A percentile compares a stretch with the other conserved stretches of the same genome.
Evolutionary conservation across 2,113 vertebrate genomes (phyloP).

Genomic region (Anseranas semipalmata): DNA sequence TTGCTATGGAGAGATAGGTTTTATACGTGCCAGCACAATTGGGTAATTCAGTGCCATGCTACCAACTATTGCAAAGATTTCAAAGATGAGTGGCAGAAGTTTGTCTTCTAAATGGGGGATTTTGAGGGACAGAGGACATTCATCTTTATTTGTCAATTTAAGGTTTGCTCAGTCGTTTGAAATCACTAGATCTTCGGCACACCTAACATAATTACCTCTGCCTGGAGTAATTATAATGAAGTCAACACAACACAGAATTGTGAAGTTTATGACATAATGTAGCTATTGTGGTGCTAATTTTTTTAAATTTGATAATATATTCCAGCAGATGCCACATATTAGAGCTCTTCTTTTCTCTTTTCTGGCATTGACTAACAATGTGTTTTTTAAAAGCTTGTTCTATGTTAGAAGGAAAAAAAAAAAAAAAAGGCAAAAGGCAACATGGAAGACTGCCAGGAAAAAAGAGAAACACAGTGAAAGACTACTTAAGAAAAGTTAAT

Average conservation of each 20-base stretch:
- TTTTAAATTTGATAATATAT: conserved; percentile 29
- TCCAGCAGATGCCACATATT: neutral
- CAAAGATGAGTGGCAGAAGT: neutral
- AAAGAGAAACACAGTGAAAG: neutral
- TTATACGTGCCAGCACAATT: neutral
- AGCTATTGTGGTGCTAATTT: conserved; percentile 1
- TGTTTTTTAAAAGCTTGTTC: neutral
- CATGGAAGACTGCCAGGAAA: neutral
- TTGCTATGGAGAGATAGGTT: conserved; percentile 55
- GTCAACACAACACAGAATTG: conserved; percentile 7
- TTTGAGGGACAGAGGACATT: neutral
- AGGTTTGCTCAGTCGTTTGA: conserved; percentile 20
- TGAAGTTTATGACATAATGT: conserved; percentile 2
- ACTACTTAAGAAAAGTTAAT: neutral
- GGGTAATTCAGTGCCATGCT: neutral
- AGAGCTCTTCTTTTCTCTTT: neutral
- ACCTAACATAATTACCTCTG: neutral
- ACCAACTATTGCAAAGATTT: neutral
- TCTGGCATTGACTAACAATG: neutral
- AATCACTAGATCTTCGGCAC: neutral
- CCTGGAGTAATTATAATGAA: conserved; percentile 2
- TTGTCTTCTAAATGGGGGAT: neutral
- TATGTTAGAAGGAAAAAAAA: neutral
- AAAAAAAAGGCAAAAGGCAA: neutral
- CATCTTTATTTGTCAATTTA: conserved; percentile 24